Evolutionary conservation across 2,888 invertebrate species (phyloP), one percentile per base, ranked within the genome.

Genomic region (Drosophila greeni): DNA sequence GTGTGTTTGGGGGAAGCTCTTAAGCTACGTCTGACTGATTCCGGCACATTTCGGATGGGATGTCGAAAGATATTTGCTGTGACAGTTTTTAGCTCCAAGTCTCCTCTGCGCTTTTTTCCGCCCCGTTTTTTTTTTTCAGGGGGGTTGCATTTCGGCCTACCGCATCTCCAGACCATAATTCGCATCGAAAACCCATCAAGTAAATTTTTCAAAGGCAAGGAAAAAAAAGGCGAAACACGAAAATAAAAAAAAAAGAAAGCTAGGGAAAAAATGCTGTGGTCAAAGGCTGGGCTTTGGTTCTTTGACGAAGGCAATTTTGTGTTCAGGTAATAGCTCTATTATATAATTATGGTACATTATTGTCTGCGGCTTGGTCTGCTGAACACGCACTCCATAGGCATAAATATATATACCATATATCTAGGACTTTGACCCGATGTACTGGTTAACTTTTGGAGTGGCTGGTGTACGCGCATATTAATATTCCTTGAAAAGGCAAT

Each of bases 331-430:
- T 79, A 70, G 78, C 70, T 79, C 80, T 66, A 82, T 82, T 79
- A 79, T 84, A 84, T 84, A 79, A 84, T 79, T 79, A 84, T 82
- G 69, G 67, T 79, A 57, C 76, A 79, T 84, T 84, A 79, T 79
- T 75, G 82, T 73, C 64, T 70, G 73, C 48, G 33, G 36, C 43
- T 60, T 53, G 61, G 52, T 49, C 59, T 65, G 43, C 47, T 52
- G 51, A 52, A 40, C 68, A 57, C 68, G 58, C 68, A 56, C 55
- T 54, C 20, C 12, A 16, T 29, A 24, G 31, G 14, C 18, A 33
- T 23, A 52, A 9, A 11, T 33, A 48, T 24, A 26, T 29, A 24
- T 16, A n/a, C n/a, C n/a, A 16, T 26, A 29, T 18, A 45, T 29
- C 26, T 43, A 26, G 70, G 45, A 24, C 55, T 64, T 70, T 69